phyloP scores from a whole-genome alignment of 2,113 vertebrate genomes.

The Nibea albiflora region DNA sequence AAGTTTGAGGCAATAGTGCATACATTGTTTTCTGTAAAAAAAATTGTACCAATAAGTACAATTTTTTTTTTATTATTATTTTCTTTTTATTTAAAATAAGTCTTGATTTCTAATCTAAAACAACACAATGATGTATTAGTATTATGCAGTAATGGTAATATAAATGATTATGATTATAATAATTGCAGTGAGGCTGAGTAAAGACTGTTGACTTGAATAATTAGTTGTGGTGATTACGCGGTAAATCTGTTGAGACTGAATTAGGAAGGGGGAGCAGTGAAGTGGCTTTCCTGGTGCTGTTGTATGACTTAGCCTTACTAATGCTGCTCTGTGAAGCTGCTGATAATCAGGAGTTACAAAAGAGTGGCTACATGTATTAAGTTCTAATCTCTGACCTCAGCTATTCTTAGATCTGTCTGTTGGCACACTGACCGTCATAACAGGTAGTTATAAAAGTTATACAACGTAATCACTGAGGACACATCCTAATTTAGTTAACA shows the following conservation, averaged over 20 bases:
- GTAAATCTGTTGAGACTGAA: not conserved
- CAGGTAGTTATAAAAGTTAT: slow-evolving; percentile 41
- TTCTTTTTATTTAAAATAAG: too few species aligned
- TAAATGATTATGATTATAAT: not conserved
- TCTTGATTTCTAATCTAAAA: too few species aligned
- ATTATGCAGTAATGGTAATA: not conserved
- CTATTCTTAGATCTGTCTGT: slow-evolving; percentile 50
- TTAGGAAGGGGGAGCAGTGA: not conserved
- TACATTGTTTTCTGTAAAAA: too few species aligned
- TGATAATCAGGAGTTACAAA: slow-evolving; percentile 46
- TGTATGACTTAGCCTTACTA: slow-evolving; percentile 42
- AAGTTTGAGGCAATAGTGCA: too few species aligned
- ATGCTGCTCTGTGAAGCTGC: slow-evolving; percentile 28
- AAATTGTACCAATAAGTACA: too few species aligned
- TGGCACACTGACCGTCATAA: slow-evolving; percentile 28
- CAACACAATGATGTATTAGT: not conserved
- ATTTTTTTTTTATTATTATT: too few species aligned
- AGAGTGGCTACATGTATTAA: slow-evolving; percentile 46
- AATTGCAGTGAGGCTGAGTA: not conserved
- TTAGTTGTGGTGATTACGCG: not conserved
- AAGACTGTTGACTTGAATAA: not conserved
- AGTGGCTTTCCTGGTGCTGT: slow-evolving; percentile 29
- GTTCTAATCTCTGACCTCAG: slow-evolving; percentile 52
- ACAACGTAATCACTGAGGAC: not conserved
- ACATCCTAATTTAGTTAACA: not conserved